phyloP scores from a whole-genome alignment of 2,113 vertebrate species.

The Regulus satrapa region DNA sequence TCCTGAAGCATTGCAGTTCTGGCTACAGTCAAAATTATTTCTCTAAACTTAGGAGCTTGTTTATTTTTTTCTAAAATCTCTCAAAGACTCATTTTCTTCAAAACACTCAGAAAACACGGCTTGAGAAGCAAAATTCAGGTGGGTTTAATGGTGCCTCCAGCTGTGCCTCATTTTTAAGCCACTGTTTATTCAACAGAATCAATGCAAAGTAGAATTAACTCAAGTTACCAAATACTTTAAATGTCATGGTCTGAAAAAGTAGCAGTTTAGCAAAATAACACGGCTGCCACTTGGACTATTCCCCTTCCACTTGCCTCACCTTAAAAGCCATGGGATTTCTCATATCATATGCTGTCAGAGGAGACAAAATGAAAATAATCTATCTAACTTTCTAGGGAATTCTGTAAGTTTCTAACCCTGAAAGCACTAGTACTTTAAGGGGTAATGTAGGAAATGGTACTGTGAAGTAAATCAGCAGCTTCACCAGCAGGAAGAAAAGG shows the following conservation, averaged over 20 bases:
- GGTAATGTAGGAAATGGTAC: neutral
- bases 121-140: neutral
- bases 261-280: neutral
- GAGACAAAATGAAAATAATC: neutral
- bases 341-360: neutral
- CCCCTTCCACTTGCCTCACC: neutral
- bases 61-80: neutral
- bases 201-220: neutral
- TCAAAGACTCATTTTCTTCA: neutral
- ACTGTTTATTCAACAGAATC: neutral
- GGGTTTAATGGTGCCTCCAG: neutral
- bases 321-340: neutral
- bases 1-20: neutral
- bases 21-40: neutral
- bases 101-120: slow-evolving; percentile 3
- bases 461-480: neutral
- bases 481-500: neutral
- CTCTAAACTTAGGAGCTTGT: neutral
- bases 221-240: neutral
- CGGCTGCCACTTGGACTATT: neutral
- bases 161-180: slow-evolving; percentile 10
- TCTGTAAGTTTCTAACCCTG: neutral
- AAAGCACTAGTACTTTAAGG: neutral
- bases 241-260: neutral
- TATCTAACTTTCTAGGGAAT: neutral